phyloP scores from a whole-genome alignment of 2,888 invertebrate species.

The Plebejus melissa region DNA sequence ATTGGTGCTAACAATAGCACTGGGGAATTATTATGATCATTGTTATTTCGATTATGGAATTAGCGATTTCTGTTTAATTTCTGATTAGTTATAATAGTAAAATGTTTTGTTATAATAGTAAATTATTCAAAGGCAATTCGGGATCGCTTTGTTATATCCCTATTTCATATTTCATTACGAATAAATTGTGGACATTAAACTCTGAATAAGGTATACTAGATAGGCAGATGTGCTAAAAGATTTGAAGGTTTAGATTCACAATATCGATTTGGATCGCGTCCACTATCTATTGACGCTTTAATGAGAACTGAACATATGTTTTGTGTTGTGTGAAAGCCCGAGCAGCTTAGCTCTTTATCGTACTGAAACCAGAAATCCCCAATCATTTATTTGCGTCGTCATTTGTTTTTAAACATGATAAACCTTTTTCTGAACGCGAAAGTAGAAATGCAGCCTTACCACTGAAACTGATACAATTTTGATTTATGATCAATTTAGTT shows the following conservation, averaged over 20 bases:
- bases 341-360: slow-evolving; percentile 4
- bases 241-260: neutral
- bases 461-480: no score
- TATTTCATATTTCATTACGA: neutral
- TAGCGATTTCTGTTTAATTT: neutral
- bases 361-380: neutral
- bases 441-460: no score
- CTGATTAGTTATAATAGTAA: neutral
- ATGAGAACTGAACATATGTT: slow-evolving; percentile 1
- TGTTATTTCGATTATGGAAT: neutral
- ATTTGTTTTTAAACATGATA: no score
- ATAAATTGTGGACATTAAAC: neutral
- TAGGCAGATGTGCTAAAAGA: neutral
- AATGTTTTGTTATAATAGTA: no score
- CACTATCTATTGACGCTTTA: neutral
- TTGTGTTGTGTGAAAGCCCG: neutral
- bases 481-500: no score
- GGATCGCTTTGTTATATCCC: neutral
- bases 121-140: no score
- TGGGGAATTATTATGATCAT: neutral
- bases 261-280: neutral
- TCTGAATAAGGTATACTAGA: neutral
- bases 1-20: neutral
- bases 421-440: no score
- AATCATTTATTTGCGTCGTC: neutral